phyloP scores from a whole-genome alignment of 2,113 vertebrate species.

The Cephalophus harveyi region DNA sequence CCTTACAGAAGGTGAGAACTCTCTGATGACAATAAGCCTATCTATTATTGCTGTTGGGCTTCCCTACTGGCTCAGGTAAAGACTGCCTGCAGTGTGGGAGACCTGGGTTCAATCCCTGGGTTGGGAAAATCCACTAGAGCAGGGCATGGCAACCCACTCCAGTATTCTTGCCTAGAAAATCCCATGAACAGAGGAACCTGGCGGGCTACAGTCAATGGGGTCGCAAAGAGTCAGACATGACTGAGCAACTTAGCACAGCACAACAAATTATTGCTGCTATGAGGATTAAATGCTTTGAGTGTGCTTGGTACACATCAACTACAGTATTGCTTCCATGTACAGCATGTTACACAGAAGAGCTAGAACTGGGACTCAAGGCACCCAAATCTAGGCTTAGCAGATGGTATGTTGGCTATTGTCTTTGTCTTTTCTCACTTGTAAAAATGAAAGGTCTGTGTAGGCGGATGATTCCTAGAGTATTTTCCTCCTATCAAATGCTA shows the following conservation, averaged over 20 bases:
- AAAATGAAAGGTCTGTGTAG: not conserved
- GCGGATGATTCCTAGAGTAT: not conserved
- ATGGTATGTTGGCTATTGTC: not conserved
- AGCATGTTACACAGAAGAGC: not conserved
- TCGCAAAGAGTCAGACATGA: not conserved
- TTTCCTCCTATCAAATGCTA: not conserved
- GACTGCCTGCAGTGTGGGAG: not conserved
- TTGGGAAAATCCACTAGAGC: not conserved
- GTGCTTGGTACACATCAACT: not conserved
- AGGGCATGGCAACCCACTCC: not conserved
- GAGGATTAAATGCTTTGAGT: too few relatives aligned
- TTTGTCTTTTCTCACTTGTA: not conserved
- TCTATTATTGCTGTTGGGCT: not conserved
- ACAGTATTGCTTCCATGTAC: not conserved
- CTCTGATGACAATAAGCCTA: not conserved
- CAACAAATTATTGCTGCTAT: not conserved
- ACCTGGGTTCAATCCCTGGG: not conserved
- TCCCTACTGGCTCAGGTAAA: not conserved
- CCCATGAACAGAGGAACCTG: not conserved
- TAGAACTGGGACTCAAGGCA: not conserved
- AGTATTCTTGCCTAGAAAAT: not conserved
- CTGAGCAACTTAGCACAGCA: not conserved
- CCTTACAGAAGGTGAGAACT: not conserved
- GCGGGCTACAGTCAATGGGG: not conserved
- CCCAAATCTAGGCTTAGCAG: not conserved